A percentile compares a stretch with the other conserved stretches of the same genome.
These are phyloP conservation scores for Scaptomyza caliginosa DNA, from an alignment of 2,888 invertebrate species.

Conservation along the genomic window DNA sequence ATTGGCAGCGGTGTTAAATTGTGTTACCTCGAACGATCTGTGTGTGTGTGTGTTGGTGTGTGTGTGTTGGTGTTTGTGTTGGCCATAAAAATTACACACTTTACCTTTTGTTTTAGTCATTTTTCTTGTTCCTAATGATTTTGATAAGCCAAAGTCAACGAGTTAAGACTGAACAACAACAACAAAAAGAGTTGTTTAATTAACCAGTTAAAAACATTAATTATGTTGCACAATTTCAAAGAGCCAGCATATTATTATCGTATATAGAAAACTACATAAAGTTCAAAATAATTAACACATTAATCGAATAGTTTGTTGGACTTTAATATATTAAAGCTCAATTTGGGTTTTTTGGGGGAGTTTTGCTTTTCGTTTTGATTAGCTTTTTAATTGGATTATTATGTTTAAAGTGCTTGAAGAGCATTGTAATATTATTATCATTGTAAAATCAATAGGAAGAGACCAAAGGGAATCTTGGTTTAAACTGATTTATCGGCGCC, in stretches of 20 bases:
- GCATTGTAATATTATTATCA: too few species aligned
- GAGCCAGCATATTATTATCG: not conserved
- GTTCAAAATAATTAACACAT: not conserved
- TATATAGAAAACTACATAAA: too few species aligned
- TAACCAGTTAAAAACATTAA: conserved; percentile 41
- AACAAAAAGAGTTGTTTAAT: conserved; percentile 32
- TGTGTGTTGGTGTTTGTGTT: conserved; percentile 12
- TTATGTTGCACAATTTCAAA: conserved; percentile 18
- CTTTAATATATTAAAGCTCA: too few species aligned
- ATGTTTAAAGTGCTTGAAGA: too few species aligned
- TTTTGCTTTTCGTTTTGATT: not conserved
- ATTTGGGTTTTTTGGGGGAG: too few species aligned
- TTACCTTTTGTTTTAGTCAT: conserved; percentile 60
- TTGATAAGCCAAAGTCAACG: conserved; percentile 36
- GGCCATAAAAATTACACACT: conserved; percentile 63
- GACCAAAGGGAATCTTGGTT: too few species aligned
- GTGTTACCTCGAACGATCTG: conserved; percentile 46
- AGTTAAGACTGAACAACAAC: conserved; percentile 14
- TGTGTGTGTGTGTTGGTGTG: not conserved
- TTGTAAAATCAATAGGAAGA: too few species aligned
- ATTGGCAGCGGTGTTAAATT: conserved; percentile 72
- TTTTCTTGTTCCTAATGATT: conserved; percentile 60
- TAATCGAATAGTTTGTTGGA: not conserved
- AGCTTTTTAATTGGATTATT: conserved; percentile 8
- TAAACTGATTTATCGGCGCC: too few species aligned